phyloP scores from a whole-genome alignment of 2,888 invertebrate genomes.

The Megastigmus dorsalis region DNA sequence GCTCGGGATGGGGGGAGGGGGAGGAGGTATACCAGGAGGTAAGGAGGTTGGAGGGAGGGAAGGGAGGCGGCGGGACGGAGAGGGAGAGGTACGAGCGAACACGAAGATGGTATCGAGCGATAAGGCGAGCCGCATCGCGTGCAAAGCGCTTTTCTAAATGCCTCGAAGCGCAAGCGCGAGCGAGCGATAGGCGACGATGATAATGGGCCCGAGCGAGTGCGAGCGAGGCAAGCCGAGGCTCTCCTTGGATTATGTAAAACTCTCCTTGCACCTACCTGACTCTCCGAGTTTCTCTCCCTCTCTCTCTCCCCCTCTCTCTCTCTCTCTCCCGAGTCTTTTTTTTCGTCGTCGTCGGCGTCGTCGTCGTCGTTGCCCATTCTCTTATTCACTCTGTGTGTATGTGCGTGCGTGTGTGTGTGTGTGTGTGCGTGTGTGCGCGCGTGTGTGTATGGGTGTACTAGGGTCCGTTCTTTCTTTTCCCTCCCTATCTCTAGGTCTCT shows the following conservation, averaged over 20 bases:
- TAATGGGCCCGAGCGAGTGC: conserved; percentile 47
- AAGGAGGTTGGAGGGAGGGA: not conserved
- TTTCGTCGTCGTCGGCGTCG: too few species aligned
- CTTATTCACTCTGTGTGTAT: too few species aligned
- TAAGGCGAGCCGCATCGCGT: conserved; percentile 43
- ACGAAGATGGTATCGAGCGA: conserved; percentile 44
- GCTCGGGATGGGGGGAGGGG: not conserved
- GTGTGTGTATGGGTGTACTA: too few species aligned
- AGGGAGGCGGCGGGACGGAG: not conserved
- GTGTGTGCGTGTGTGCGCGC: too few species aligned
- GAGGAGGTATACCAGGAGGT: too few species aligned
- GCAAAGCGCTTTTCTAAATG: conserved; percentile 46
- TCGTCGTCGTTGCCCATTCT: too few species aligned
- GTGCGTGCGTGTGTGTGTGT: too few species aligned
- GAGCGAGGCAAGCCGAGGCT: not conserved
- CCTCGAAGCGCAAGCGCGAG: conserved; percentile 26
- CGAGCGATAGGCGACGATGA: conserved; percentile 41
- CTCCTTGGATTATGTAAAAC: conserved; percentile 54
- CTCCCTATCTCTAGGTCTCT: too few species aligned
- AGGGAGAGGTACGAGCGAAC: conserved; percentile 9
- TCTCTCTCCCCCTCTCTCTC: not conserved
- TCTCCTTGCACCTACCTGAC: conserved; percentile 33
- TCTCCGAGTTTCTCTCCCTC: not conserved
- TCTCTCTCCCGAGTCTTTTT: not conserved
- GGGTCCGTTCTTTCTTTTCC: too few species aligned